Base-by-base conservation (phyloP, 1,140 invertebrate species). In the Macrosteles quadrilineatus region DNA sequence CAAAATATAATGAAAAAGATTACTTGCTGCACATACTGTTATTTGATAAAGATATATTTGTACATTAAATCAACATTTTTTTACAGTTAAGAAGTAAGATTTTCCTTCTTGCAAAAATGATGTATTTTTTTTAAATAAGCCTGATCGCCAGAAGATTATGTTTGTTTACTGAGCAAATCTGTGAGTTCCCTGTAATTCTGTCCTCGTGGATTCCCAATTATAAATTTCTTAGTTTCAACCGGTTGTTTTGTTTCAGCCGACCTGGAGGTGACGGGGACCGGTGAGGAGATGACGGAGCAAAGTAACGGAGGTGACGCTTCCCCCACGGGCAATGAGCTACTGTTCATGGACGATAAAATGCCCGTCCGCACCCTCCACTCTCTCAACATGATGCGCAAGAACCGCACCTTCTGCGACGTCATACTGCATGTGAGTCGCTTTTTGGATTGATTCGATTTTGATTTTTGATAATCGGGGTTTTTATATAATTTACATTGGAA, bases 351-450 rank as follows among this genome's bases (percentile, higher is more conserved):
- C 74, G 83, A 84, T 36, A 77, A 80, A 30, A 83, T 86, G 69
- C 82, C 86, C 40, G 78, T 81, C 9, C 80, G 82, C 70, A 87
- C 87, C 73, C 83, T 91, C 69, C 80, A 84, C 55, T 84, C 86
- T 17, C 82, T 92, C 43, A 90, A 91, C 80, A 89, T 85, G 81
- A 87, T 94, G 84, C 82, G 90, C 63, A 89, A 90, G 79, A 90
- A 90, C 76, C 85, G 85, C 65, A 87, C 91, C 75, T 91, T 93
- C 80, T 94, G 90, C 81, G 91, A 94, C 81, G 89, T 91, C 67
- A 86, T 90, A 74, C 83, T 94, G 73, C 87, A 91, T 78, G 90
- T 91, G 78, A 85, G 85, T 83, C 76, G 32, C 32, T 14, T 36
- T 14, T n/a, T n/a, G n/a, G n/a, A n/a, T n/a, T n/a, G n/a, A n/a